These are phyloP conservation scores for Rugalucina vietnamica DNA, from an alignment of 2,888 invertebrate species.

Conservation along the genomic window DNA sequence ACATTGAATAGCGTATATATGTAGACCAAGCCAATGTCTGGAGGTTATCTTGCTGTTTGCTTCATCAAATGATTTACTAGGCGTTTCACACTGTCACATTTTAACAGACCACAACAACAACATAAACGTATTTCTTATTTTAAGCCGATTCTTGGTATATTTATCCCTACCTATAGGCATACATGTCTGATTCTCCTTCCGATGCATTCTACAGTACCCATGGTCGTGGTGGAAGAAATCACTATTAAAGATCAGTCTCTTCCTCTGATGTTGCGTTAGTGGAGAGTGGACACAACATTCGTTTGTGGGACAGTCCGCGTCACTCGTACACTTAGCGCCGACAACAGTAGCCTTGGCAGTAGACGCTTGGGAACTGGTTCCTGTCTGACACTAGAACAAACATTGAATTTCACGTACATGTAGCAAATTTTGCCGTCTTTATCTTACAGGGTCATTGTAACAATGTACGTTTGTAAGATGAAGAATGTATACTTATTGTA, in stretches of 20 bases:
- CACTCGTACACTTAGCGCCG: neutral
- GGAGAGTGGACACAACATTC: constrained; percentile 61
- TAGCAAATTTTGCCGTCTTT: too few relatives aligned
- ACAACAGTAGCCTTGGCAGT: neutral
- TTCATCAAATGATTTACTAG: too few relatives aligned
- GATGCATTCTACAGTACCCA: constrained; percentile 36
- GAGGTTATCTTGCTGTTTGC: too few relatives aligned
- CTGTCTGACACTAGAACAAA: neutral
- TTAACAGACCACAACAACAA: too few relatives aligned
- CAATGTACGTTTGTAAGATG: too few relatives aligned
- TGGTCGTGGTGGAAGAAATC: constrained; percentile 36
- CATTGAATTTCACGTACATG: too few relatives aligned
- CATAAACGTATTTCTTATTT: neutral
- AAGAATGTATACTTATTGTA: too few relatives aligned
- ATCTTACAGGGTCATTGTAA: too few relatives aligned
- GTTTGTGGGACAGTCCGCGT: constrained; percentile 45
- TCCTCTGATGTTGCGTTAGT: constrained; percentile 6
- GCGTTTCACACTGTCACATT: too few relatives aligned
- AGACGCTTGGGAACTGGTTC: too few relatives aligned
- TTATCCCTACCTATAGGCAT: constrained; percentile 38
- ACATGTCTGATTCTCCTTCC: constrained; percentile 29
- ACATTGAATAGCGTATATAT: too few relatives aligned
- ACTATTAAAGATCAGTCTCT: constrained; percentile 31
- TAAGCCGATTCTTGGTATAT: neutral
- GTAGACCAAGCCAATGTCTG: too few relatives aligned